Evolutionary conservation across 2,888 invertebrate genomes (phyloP).

Genomic region (Biston betularia): DNA sequence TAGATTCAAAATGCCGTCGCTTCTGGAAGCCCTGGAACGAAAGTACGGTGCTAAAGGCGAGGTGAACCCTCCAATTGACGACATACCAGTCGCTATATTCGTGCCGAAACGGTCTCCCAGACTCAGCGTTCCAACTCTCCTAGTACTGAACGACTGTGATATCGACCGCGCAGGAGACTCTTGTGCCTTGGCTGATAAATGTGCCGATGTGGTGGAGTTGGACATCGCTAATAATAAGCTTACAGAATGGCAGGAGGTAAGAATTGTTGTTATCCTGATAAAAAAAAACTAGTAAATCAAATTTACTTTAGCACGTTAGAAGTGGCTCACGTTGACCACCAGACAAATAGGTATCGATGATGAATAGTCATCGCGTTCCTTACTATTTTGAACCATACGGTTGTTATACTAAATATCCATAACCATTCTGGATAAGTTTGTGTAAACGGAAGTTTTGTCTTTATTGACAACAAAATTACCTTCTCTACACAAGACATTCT

Average conservation of each 20-base stretch:
- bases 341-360: background rate
- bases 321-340: too few species aligned
- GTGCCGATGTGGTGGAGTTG: constrained; percentile 96
- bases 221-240: constrained; percentile 97
- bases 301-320: too few species aligned
- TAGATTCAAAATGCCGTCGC: constrained; percentile 91
- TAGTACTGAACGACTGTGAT: constrained; percentile 96
- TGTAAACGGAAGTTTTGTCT: constrained; percentile 15
- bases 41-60: constrained; percentile 92
- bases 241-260: constrained; percentile 95
- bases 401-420: background rate
- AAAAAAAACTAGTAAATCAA: too few species aligned
- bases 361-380: background rate
- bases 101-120: constrained; percentile 94
- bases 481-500: constrained; percentile 1
- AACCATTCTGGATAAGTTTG: background rate
- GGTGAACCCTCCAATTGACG: constrained; percentile 86
- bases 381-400: background rate
- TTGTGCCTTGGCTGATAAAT: constrained; percentile 92
- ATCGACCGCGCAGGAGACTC: constrained; percentile 96
- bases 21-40: constrained; percentile 95
- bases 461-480: constrained; percentile 6
- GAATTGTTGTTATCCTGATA: constrained; percentile 15
- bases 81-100: constrained; percentile 93
- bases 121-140: constrained; percentile 91